phyloP scores from a whole-genome alignment of 2,113 vertebrate species.

The Toxostoma redivivum region DNA sequence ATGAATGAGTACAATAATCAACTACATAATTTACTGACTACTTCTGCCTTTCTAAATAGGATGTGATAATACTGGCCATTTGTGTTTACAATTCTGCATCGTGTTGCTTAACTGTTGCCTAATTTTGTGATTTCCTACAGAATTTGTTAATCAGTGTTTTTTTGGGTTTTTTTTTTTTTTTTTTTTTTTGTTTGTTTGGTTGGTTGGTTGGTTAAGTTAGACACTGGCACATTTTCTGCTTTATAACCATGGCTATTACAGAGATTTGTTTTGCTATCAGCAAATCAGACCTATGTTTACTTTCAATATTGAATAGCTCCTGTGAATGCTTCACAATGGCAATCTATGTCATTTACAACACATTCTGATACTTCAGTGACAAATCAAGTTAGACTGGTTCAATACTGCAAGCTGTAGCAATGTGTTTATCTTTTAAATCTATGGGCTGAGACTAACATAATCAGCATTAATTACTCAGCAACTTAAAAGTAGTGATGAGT shows the following conservation, averaged over 20 bases:
- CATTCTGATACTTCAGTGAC: neutral
- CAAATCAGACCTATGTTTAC: neutral
- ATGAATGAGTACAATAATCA: neutral
- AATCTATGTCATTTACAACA: neutral
- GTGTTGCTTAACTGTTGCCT: neutral
- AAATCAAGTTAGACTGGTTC: neutral
- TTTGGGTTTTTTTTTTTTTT: too few species aligned
- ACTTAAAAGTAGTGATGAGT: neutral
- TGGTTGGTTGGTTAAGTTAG: too few species aligned
- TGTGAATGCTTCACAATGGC: neutral
- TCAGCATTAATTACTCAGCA: slow-evolving; percentile 17
- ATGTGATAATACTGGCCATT: neutral
- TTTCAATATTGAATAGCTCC: neutral
- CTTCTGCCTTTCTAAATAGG: neutral
- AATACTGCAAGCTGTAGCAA: neutral
- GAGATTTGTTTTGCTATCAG: neutral
- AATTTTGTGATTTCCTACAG: neutral
- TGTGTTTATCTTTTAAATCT: neutral
- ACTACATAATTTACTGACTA: neutral
- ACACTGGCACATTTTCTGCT: neutral
- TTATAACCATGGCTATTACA: neutral
- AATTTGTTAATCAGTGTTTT: neutral
- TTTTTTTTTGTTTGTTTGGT: neutral
- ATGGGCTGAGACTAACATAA: neutral
- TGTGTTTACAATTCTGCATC: neutral